Evolutionary conservation across 1,140 invertebrate species (phyloP).

Genomic region (Hycleus cichorii): DNA sequence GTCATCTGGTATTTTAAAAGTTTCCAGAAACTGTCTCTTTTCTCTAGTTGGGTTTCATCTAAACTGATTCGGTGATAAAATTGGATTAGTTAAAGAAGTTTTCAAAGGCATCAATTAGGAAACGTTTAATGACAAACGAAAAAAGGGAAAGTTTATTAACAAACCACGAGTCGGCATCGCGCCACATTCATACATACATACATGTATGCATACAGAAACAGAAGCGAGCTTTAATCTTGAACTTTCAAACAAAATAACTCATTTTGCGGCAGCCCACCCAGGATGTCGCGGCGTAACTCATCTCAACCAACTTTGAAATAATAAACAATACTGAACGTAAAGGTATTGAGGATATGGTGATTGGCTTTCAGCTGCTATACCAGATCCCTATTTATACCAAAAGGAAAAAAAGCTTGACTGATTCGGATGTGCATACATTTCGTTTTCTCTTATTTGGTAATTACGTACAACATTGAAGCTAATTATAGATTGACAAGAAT

Average conservation of each 20-base stretch:
- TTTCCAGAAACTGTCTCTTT: no score
- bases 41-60: no score
- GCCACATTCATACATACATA: conserved; percentile 6
- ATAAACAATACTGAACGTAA: conserved; percentile 20
- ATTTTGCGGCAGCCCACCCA: conserved; percentile 28
- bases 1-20: no score
- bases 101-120: conserved; percentile 13
- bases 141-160: conserved; percentile 12
- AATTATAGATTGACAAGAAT: no score
- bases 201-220: no score
- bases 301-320: conserved; percentile 22
- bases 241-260: conserved; percentile 28
- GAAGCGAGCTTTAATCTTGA: conserved; percentile 24
- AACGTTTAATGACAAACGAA: conserved; percentile 1
- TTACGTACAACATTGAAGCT: no score
- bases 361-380: conserved; percentile 6
- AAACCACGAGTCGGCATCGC: conserved; percentile 19
- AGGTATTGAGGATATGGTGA: conserved; percentile 13
- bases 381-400: background rate
- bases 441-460: no score
- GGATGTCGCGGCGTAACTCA: conserved; percentile 25
- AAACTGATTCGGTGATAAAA: no score
- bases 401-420: no score
- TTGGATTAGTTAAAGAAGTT: conserved; percentile 1
- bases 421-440: no score